A percentile compares a stretch with the other conserved stretches of the same genome.
These are phyloP conservation scores for Allolobophora icterica DNA, from an alignment of 2,888 invertebrate genomes.

Conservation along the genomic window DNA sequence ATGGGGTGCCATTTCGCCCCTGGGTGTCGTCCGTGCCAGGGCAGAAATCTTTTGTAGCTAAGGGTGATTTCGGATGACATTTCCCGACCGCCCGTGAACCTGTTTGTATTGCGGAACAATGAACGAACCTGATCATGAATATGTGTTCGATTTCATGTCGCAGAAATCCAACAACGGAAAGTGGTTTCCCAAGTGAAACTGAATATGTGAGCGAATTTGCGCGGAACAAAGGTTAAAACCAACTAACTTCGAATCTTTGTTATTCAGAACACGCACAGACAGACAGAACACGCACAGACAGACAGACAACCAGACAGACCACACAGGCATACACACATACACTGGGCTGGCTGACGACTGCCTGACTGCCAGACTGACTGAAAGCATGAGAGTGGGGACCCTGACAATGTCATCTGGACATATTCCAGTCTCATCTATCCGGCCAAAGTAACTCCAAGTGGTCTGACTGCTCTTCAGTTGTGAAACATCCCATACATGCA, in stretches of 20 bases:
- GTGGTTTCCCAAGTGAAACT: neutral
- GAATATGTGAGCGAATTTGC: neutral
- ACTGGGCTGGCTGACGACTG: too few species aligned
- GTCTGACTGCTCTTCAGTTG: too few species aligned
- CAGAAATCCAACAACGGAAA: neutral
- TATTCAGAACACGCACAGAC: neutral
- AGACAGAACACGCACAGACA: too few species aligned
- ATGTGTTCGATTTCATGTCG: neutral
- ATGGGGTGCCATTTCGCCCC: neutral
- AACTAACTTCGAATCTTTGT: neutral
- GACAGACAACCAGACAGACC: too few species aligned
- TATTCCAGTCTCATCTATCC: too few species aligned
- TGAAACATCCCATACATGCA: too few species aligned
- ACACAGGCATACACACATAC: too few species aligned
- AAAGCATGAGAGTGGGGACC: too few species aligned
- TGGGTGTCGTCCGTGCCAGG: neutral
- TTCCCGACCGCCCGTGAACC: neutral
- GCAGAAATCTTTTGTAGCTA: neutral
- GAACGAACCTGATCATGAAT: conserved; percentile 17
- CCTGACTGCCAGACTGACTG: too few species aligned
- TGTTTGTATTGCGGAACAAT: conserved; percentile 8
- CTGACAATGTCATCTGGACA: too few species aligned
- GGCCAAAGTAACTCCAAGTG: too few species aligned
- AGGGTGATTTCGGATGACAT: conserved; percentile 6
- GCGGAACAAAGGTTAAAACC: neutral